A percentile compares a stretch with the other conserved stretches of the same genome.
Evolutionary conservation across 2,113 vertebrate genomes (phyloP).

Genomic region (Psilopogon haemacephalus): DNA sequence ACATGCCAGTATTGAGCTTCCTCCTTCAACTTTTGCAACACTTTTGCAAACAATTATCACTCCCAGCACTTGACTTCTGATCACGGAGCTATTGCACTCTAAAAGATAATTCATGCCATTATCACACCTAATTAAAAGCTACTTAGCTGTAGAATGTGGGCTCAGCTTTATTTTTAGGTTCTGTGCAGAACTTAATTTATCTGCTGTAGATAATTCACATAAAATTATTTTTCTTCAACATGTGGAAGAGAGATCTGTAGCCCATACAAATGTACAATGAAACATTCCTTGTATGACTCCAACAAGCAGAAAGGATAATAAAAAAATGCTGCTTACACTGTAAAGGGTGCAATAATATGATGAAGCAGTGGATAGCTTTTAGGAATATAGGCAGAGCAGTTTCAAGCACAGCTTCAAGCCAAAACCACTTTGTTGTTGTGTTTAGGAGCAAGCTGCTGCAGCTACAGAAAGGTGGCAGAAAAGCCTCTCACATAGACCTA

Average conservation of each 20-base stretch:
- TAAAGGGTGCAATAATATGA: background rate
- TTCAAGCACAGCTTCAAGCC: background rate
- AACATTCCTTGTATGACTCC: background rate
- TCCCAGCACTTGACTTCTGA: conserved; percentile 36
- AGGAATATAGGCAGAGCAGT: background rate
- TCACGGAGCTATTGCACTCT: background rate
- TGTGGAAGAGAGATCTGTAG: background rate
- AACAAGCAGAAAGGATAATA: background rate
- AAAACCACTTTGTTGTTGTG: background rate
- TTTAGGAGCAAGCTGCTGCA: background rate
- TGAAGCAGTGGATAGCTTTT: background rate
- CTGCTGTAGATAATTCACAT: background rate
- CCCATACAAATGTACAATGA: background rate
- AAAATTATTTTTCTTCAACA: conserved; percentile 11
- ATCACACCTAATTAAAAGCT: conserved; percentile 56
- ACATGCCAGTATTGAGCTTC: background rate
- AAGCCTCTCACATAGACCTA: background rate
- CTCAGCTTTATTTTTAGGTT: conserved; percentile 6
- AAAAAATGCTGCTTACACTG: background rate
- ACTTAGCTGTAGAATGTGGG: conserved; percentile 19
- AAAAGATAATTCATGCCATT: conserved; percentile 47
- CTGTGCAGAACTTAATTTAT: conserved; percentile 1
- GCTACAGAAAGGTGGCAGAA: conserved; percentile 49
- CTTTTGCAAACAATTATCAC: conserved; percentile 33
- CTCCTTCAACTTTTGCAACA: background rate